A percentile compares a stretch with the other conserved stretches of the same genome.
These are phyloP conservation scores for Amphilophus citrinellus DNA, from an alignment of 2,113 vertebrate species.

Conservation along the genomic window DNA sequence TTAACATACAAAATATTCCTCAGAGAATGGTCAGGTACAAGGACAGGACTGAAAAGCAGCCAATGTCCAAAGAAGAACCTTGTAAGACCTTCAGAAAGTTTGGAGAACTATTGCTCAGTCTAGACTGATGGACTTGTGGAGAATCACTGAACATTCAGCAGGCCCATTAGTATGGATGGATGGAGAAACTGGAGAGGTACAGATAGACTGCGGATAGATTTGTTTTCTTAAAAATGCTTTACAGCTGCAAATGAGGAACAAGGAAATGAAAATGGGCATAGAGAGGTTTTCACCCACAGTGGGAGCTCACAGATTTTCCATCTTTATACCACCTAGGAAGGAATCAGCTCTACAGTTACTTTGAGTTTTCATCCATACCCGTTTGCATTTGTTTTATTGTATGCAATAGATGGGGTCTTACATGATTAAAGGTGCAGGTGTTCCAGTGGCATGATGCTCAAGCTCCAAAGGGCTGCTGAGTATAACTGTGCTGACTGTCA, in stretches of 20 bases:
- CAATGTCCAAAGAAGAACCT: too few species aligned
- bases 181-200: conserved; percentile 86
- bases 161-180: conserved; percentile 86
- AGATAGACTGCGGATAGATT: neutral
- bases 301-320: too few species aligned
- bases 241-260: neutral
- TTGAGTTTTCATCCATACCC: too few species aligned
- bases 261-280: neutral
- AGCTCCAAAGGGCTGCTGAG: conserved; percentile 87
- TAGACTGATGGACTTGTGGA: conserved; percentile 81
- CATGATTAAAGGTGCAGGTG: conserved; percentile 87
- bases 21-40: too few species aligned
- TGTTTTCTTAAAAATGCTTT: neutral
- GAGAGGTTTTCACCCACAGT: conserved; percentile 37
- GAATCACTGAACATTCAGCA: conserved; percentile 86
- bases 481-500: conserved; percentile 85
- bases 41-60: too few species aligned
- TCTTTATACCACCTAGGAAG: too few species aligned
- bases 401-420: conserved; percentile 73
- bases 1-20: too few species aligned
- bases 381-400: too few species aligned
- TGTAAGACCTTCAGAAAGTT: too few species aligned
- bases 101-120: conserved; percentile 59
- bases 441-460: conserved; percentile 88
- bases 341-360: too few species aligned